Conservation (phyloP, 2,113 vertebrate species). For the Solea solea region DNA sequence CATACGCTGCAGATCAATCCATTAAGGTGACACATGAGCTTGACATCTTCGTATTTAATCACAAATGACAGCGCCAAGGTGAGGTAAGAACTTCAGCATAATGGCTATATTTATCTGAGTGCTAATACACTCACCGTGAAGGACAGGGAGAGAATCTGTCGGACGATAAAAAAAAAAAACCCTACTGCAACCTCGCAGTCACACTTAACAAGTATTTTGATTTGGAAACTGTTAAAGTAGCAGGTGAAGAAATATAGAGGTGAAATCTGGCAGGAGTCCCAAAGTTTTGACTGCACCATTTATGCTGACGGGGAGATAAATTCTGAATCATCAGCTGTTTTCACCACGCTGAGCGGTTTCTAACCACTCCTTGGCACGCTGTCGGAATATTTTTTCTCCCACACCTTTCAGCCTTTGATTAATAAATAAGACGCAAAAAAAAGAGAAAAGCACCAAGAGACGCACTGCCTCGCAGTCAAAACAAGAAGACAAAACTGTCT, state of each 20-base stretch:
- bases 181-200: conserved; percentile 28
- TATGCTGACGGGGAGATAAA: conserved; percentile 66
- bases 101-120: conserved; percentile 48
- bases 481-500: conserved; percentile 58
- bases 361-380: conserved; percentile 40
- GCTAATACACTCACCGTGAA: conserved; percentile 49
- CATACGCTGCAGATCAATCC: conserved; percentile 41
- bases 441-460: conserved; percentile 3
- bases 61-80: conserved; percentile 18
- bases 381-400: conserved; percentile 53
- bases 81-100: conserved; percentile 25
- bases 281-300: conserved; percentile 43
- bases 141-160: conserved; percentile 28
- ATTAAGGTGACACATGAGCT: conserved; percentile 39
- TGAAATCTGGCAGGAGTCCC: conserved; percentile 44
- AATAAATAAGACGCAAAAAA: conserved; percentile 61
- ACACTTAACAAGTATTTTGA: conserved; percentile 22
- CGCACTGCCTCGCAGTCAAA: conserved; percentile 41
- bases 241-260: conserved; percentile 38
- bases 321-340: conserved; percentile 71
- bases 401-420: conserved; percentile 59
- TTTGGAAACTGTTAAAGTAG: conserved; percentile 49
- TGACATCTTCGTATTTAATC: conserved; percentile 43
- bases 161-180: conserved; percentile 32
- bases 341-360: conserved; percentile 35